Evolutionary conservation across 2,113 vertebrate species (phyloP).

Genomic region (Castor canadensis): DNA sequence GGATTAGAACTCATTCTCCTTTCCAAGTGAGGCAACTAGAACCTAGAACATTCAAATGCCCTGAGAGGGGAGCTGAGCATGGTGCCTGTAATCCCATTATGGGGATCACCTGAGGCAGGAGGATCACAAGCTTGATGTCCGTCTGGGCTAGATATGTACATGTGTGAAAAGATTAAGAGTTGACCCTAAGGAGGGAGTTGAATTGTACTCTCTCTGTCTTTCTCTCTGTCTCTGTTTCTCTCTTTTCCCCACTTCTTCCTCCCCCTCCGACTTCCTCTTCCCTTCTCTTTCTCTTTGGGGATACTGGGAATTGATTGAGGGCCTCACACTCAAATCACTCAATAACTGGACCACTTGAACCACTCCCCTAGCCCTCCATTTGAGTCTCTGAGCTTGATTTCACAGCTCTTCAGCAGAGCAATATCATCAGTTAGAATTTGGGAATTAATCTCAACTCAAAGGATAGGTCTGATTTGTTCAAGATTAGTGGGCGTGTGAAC

Average conservation of each 20-base stretch:
- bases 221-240: too few relatives aligned
- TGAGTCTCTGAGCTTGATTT: background rate
- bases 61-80: background rate
- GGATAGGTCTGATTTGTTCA: background rate
- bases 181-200: background rate
- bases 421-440: background rate
- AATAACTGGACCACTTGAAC: too few relatives aligned
- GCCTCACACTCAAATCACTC: too few relatives aligned
- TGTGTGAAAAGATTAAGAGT: background rate
- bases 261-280: too few relatives aligned
- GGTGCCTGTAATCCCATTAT: too few relatives aligned
- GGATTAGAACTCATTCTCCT: background rate
- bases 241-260: too few relatives aligned
- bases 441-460: background rate
- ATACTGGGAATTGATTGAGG: too few relatives aligned
- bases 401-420: background rate
- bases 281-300: too few relatives aligned
- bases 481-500: background rate
- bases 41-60: background rate
- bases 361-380: too few relatives aligned
- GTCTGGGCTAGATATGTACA: too few relatives aligned
- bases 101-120: too few relatives aligned
- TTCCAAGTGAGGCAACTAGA: background rate
- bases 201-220: background rate
- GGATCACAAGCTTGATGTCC: too few relatives aligned